These are phyloP conservation scores for Plutomurus gul DNA, from an alignment of 1,140 invertebrate genomes.

Conservation along the genomic window DNA sequence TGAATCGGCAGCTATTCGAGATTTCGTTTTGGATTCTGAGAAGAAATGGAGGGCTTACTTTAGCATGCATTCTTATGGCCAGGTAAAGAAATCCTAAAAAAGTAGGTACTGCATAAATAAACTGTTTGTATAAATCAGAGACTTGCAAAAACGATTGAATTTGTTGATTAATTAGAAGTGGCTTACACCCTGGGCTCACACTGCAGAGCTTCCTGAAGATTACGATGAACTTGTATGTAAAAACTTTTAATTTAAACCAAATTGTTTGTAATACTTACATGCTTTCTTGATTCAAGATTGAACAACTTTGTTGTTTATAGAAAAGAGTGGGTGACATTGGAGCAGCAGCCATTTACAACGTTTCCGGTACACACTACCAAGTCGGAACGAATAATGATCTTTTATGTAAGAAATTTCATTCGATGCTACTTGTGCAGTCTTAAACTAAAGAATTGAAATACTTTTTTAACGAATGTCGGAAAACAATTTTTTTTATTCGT, in stretches of 20 bases:
- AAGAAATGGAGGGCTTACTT: slow-evolving; percentile 7
- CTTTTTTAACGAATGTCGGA: not conserved
- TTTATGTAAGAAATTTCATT: slow-evolving; percentile 1
- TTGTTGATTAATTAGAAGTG: not conserved
- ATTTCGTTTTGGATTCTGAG: slow-evolving; percentile 16
- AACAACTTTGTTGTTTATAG: not conserved
- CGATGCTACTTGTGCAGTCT: not conserved
- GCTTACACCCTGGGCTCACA: slow-evolving; percentile 71
- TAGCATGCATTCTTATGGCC: slow-evolving; percentile 32
- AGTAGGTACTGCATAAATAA: not conserved
- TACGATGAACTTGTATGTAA: slow-evolving; percentile 55
- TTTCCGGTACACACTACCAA: slow-evolving; percentile 6
- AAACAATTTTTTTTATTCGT: not conserved
- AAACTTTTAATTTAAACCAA: too few species aligned
- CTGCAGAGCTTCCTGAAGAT: slow-evolving; percentile 58
- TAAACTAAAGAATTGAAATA: not conserved
- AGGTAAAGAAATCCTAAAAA: not conserved
- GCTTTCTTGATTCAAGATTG: not conserved
- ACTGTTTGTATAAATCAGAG: not conserved
- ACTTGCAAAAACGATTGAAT: not conserved
- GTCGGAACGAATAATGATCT: slow-evolving; percentile 22
- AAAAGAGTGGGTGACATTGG: slow-evolving; percentile 40
- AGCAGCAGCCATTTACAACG: not conserved
- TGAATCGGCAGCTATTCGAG: slow-evolving; percentile 28
- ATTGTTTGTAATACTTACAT: too few species aligned